Conservation (phyloP, 2,888 invertebrate species). For the Thumatha senex region DNA sequence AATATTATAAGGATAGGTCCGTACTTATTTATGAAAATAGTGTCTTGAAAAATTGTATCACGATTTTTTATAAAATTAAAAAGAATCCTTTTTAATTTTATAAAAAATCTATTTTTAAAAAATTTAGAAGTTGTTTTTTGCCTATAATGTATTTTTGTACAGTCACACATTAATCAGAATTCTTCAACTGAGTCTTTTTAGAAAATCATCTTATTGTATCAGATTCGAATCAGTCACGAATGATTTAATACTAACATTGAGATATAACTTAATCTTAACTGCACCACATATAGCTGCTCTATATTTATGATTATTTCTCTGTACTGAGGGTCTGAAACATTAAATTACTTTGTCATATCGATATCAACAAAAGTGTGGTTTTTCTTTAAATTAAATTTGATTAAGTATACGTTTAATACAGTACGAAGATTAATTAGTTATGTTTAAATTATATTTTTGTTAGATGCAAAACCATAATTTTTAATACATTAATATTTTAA, state of each 20-base stretch:
- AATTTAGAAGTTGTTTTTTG: background rate
- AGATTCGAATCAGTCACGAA: conserved; percentile 62
- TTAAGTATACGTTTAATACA: no score
- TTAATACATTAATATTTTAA: no score
- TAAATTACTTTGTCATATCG: conserved; percentile 29
- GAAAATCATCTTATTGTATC: conserved; percentile 61
- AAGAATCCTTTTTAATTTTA: no score
- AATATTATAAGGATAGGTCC: no score
- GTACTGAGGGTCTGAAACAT: conserved; percentile 21
- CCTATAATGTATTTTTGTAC: background rate
- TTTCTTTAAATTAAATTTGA: no score
- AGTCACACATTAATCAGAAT: conserved; percentile 50
- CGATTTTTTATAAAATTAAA: background rate
- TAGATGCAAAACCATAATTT: no score
- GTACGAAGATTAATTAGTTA: no score
- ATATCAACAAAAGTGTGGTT: conserved; percentile 17
- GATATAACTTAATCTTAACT: conserved; percentile 69
- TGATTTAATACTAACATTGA: conserved; percentile 50
- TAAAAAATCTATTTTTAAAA: no score
- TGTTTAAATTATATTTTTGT: no score
- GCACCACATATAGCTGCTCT: conserved; percentile 51
- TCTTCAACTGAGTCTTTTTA: conserved; percentile 47
- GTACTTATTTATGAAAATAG: no score
- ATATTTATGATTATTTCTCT: conserved; percentile 51
- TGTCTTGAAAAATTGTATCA: no score